Evolutionary conservation across 2,113 vertebrate species (phyloP).

Genomic region (Oreochromis tanganicae): DNA sequence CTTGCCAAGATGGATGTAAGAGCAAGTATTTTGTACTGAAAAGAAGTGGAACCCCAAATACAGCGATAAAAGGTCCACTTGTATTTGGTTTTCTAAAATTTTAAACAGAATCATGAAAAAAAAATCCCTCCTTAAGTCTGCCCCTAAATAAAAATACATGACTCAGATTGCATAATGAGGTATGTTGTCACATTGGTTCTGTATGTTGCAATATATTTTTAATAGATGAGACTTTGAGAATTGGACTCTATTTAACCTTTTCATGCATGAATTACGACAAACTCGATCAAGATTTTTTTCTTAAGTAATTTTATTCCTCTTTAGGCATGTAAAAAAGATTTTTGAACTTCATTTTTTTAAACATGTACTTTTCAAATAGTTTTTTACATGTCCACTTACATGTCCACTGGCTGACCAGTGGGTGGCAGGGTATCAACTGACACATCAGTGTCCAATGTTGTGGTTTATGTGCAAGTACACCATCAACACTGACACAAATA

Average conservation of each 20-base stretch:
- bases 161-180: background rate
- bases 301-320: background rate
- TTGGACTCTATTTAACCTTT: background rate
- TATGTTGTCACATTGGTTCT: background rate
- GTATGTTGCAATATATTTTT: background rate
- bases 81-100: background rate
- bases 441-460: background rate
- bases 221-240: background rate
- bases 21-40: background rate
- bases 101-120: background rate
- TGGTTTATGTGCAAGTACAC: background rate
- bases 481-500: background rate
- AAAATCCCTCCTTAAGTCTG: background rate
- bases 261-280: background rate
- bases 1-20: background rate
- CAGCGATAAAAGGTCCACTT: background rate
- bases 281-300: background rate
- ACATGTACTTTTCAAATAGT: background rate
- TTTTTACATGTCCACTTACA: background rate
- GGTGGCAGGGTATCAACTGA: background rate
- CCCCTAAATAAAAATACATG: background rate
- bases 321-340: background rate
- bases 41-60: background rate
- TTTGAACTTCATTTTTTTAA: background rate
- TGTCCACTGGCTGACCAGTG: background rate